Base-by-base conservation (phyloP, 2,113 vertebrate species). In the Engraulis encrasicolus region DNA sequence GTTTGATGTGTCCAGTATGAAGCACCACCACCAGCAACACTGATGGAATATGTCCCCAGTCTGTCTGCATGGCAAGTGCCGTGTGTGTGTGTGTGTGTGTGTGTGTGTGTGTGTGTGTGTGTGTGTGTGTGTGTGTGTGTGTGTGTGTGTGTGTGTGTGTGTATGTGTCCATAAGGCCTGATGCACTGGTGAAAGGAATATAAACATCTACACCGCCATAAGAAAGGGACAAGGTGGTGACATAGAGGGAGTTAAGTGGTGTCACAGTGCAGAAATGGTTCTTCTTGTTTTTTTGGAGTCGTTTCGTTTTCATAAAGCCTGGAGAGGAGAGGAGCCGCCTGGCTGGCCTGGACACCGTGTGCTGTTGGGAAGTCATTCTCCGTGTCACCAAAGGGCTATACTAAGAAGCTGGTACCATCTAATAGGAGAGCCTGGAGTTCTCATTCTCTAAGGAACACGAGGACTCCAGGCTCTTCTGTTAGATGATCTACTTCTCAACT, bases 221-320 rank as follows among this genome's bases (percentile, higher is more conserved):
- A 66, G 2, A 31, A 9, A 66, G 58, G 58, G 58, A 27, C 40
- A 45, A n/a, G 40, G 40, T 9, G 9, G 40, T 9, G 40, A 9
- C 12, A 23, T 27, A 23, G 23, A 14, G n/a, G 58, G 27, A 66
- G 23, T n/a, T n/a, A 91, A 89, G 88, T 90, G 86, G 86, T 84
- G 83, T 87, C 84, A 77, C 54, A 77, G 81, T 74, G 66, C 58
- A 66, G 58, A 9, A 66, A 66, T 66, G 58, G 23, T 66, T 14
- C 54, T 58, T 58, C 1, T 6, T 40, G 61, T 14, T n/a, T 58
- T 58, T 6, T 6, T 40, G 61, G 37, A 61, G 58, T 34, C 9
- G 12, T n/a, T 27, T 45, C n/a, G n/a, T n/a, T n/a, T n/a, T n/a
- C n/a, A n/a, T n/a, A 80, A 49, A 48, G 78, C 23, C 58, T 31